These are phyloP conservation scores for Idris sp. DNA, from an alignment of 1,140 invertebrate genomes.

Conservation along the genomic window DNA sequence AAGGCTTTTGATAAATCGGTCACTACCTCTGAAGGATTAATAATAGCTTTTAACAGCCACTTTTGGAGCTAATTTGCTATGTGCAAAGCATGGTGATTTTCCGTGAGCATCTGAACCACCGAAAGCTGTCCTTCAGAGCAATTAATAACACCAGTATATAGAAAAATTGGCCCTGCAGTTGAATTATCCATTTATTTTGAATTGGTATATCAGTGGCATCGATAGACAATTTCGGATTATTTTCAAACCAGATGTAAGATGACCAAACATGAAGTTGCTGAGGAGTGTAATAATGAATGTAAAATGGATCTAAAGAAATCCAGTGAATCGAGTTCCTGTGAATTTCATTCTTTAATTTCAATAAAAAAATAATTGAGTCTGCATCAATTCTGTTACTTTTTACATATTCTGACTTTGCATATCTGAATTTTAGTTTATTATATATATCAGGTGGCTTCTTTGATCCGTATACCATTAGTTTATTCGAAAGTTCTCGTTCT, in stretches of 20 bases:
- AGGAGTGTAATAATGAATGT: constrained; percentile 12
- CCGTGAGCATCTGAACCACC: background rate
- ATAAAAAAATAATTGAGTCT: constrained; percentile 5
- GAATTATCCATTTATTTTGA: background rate
- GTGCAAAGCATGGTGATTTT: background rate
- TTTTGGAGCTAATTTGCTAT: background rate
- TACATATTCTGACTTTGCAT: constrained; percentile 17
- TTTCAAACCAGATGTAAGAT: background rate
- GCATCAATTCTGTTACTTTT: background rate
- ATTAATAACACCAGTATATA: constrained; percentile 2
- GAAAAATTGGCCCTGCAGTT: background rate
- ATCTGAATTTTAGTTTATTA: background rate
- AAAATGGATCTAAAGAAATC: constrained; percentile 15
- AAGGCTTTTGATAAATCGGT: constrained; percentile 4
- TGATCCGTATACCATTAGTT: background rate
- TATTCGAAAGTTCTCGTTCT: background rate
- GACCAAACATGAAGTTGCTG: constrained; percentile 26
- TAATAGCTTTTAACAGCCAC: background rate
- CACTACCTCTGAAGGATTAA: background rate
- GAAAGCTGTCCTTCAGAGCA: background rate
- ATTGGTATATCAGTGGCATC: constrained; percentile 21
- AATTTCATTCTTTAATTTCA: background rate
- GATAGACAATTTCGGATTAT: constrained; percentile 8
- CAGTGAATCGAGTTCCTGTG: constrained; percentile 14
- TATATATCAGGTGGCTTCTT: constrained; percentile 13